Evolutionary conservation across 2,888 invertebrate genomes (phyloP), one percentile per base, ranked within the genome.

Genomic region (Pristionchus fissidentatus): DNA sequence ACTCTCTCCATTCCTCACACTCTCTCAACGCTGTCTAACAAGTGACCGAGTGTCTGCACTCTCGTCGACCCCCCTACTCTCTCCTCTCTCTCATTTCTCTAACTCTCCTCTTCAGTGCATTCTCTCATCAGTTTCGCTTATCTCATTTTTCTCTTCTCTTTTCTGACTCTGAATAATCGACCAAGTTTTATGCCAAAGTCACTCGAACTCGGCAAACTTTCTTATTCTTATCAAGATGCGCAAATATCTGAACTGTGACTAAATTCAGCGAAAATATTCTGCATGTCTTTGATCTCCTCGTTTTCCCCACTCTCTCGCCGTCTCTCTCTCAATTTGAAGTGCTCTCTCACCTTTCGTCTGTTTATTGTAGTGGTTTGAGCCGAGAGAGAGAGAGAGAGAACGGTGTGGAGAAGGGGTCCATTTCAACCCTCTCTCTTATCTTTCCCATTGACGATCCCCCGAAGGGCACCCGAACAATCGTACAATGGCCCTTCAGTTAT

Each of bases 111-210:
- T n/a, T n/a, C n/a, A n/a, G n/a, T n/a, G n/a, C n/a, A n/a, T n/a
- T n/a, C 75, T 26, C 75, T 49, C 46, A 49, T 49, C 19, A 49
- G 49, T 49, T 77, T 77, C 75, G 75, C 75, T 77, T 77, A 77
- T 77, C 75, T 77, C 75, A 29, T 60, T 60, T 26, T 22, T 43
- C n/a, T 70, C 49, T 19, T 10, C 26, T 38, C 26, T 5, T 8
- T 43, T 70, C 38, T 70, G 41, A 41, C 26, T 41, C 41, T 41
- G 52, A 22, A 22, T 52, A 15, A 3, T 41, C 38, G 0, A 41
- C 43, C 22, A 70, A 38, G 26, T 38, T 70, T 41, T 66, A 38
- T 41, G 13, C 38, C 35, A 8, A 62, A 62, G 38, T 43, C 10
- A 10, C 73, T 46, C 26, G n/a, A 22, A 49, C 32, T 77, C n/a